Conservation (phyloP, 1,140 invertebrate species). For the Drosophila navojoa region DNA sequence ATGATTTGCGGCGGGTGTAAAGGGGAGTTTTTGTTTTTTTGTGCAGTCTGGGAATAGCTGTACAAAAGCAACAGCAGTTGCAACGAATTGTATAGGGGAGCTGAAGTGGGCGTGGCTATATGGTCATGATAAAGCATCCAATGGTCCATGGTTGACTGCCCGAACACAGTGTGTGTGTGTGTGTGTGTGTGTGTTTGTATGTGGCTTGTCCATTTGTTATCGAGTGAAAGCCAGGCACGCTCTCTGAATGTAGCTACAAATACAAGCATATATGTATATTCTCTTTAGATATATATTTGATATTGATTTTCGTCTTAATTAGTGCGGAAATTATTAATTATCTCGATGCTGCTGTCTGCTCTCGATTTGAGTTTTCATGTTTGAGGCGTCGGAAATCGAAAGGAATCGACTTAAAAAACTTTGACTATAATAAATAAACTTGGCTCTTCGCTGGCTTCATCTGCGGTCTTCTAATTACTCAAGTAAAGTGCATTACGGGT, state of each 20-base stretch:
- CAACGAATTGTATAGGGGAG: too few species aligned
- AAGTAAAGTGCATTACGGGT: constrained; percentile 14
- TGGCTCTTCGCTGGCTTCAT: constrained; percentile 20
- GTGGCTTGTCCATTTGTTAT: constrained; percentile 18
- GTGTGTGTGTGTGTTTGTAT: constrained; percentile 1
- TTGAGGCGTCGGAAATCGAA: constrained; percentile 47
- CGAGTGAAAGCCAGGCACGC: constrained; percentile 54
- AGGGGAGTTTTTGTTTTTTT: background rate
- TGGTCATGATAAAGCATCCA: background rate
- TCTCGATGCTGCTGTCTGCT: constrained; percentile 35
- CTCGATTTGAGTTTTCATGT: constrained; percentile 10
- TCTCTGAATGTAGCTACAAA: constrained; percentile 8
- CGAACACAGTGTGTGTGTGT: constrained; percentile 1
- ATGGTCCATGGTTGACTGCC: constrained; percentile 39
- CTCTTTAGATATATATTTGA: constrained; percentile 1
- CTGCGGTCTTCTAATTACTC: constrained; percentile 31
- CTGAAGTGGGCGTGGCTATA: background rate
- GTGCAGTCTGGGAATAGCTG: background rate
- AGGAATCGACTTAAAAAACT: constrained; percentile 12
- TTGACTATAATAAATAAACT: constrained; percentile 7
- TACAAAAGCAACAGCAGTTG: background rate
- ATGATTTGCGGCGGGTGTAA: background rate
- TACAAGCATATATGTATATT: background rate
- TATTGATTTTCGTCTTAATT: constrained; percentile 60
- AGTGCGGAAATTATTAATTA: constrained; percentile 81